Conservation (phyloP, 2,888 invertebrate species). For the Caenorhabditis sp. region DNA sequence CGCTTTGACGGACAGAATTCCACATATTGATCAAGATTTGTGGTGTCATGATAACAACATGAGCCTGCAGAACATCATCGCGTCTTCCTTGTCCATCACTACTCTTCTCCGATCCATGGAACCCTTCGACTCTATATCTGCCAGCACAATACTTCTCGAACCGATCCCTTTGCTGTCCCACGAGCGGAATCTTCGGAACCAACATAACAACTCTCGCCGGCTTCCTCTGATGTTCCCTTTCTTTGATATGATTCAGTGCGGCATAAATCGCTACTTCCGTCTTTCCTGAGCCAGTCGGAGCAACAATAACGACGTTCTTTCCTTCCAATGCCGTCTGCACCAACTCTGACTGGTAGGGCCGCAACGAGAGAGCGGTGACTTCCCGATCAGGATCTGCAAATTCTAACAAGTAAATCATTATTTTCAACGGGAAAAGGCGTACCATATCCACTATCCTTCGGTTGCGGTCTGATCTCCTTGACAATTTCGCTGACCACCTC, state of each 20-base stretch:
- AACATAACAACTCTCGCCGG: conserved; percentile 73
- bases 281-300: conserved; percentile 82
- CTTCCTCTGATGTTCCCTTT: conserved; percentile 21
- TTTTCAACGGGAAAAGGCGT: not conserved
- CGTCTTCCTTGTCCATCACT: conserved; percentile 44
- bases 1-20: conserved; percentile 69
- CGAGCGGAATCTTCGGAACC: conserved; percentile 81
- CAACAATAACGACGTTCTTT: conserved; percentile 78
- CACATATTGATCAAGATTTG: conserved; percentile 80
- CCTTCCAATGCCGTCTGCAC: conserved; percentile 65
- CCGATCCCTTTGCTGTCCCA: conserved; percentile 74
- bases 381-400: conserved; percentile 28
- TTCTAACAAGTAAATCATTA: not conserved
- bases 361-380: conserved; percentile 47
- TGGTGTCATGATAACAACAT: conserved; percentile 77
- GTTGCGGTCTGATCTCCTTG: conserved; percentile 39
- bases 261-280: conserved; percentile 79
- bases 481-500: conserved; percentile 9
- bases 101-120: conserved; percentile 74
- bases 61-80: conserved; percentile 65
- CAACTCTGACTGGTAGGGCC: conserved; percentile 75
- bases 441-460: conserved; percentile 13
- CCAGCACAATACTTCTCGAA: conserved; percentile 68
- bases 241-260: conserved; percentile 73
- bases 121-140: conserved; percentile 67